phyloP scores from a whole-genome alignment of 2,113 vertebrate genomes.

The Mustela nigripes region DNA sequence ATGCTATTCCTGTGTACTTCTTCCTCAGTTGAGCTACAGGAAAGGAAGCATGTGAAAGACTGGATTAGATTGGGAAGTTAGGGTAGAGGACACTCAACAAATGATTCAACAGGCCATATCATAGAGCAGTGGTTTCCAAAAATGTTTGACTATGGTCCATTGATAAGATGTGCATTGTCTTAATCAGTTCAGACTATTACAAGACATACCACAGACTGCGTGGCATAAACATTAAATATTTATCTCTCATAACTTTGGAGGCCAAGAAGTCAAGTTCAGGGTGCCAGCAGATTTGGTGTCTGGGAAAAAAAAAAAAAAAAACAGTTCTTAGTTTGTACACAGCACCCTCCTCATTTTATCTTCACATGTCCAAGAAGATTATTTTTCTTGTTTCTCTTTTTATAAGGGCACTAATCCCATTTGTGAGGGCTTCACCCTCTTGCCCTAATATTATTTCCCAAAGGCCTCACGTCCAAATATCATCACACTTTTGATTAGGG shows the following conservation, averaged over 20 bases:
- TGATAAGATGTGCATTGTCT: neutral
- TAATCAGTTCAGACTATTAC: neutral
- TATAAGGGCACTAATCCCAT: neutral
- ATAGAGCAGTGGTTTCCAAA: neutral
- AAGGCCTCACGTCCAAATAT: neutral
- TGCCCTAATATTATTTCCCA: neutral
- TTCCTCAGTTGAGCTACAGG: neutral
- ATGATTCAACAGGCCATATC: neutral
- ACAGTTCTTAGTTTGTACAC: neutral
- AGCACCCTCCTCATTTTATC: neutral
- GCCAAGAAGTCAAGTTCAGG: neutral
- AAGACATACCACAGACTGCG: neutral
- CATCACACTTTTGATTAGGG: neutral
- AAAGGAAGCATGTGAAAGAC: neutral
- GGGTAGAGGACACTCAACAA: neutral
- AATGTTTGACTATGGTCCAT: neutral
- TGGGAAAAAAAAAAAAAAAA: neutral
- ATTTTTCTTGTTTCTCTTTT: neutral
- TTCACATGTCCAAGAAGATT: neutral
- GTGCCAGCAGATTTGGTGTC: neutral
- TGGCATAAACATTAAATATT: neutral
- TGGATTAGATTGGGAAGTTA: neutral
- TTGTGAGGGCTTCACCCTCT: neutral
- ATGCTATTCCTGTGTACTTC: neutral
- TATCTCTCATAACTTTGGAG: neutral